Evolutionary conservation across 1,140 invertebrate genomes (phyloP).

Genomic region (Drosophila novamexicana): DNA sequence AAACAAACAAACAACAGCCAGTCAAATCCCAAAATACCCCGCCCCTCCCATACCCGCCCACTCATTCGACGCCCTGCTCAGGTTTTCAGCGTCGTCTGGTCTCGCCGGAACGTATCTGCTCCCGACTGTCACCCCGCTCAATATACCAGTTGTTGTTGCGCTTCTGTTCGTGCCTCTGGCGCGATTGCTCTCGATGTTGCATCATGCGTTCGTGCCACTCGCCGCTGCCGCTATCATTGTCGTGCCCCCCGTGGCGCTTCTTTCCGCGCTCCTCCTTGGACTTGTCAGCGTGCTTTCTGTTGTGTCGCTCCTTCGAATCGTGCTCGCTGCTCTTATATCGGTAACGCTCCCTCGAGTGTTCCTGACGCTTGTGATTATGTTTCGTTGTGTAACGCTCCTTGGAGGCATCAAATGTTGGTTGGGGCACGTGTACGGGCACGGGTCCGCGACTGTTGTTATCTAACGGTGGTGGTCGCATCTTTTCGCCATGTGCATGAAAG

Average conservation of each 20-base stretch:
- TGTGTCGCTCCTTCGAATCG: constrained; percentile 31
- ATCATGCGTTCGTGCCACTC: constrained; percentile 76
- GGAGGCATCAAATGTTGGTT: constrained; percentile 1
- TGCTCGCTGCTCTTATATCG: constrained; percentile 6
- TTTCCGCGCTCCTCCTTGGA: constrained; percentile 25
- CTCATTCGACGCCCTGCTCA: not conserved
- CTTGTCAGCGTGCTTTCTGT: constrained; percentile 10
- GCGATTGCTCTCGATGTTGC: constrained; percentile 69
- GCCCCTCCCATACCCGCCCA: not conserved
- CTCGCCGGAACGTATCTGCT: constrained; percentile 61
- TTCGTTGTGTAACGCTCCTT: constrained; percentile 34
- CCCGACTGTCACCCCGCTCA: constrained; percentile 66
- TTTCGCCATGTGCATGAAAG: constrained; percentile 18
- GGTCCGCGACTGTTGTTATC: constrained; percentile 22
- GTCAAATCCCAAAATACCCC: not conserved
- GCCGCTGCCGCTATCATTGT: constrained; percentile 56
- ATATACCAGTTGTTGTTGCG: constrained; percentile 75
- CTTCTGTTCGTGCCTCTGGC: constrained; percentile 60
- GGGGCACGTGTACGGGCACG: no score
- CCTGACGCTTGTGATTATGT: not conserved
- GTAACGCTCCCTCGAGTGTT: constrained; percentile 35
- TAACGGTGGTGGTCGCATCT: constrained; percentile 2
- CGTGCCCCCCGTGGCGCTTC: not conserved
- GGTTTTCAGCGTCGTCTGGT: constrained; percentile 22
- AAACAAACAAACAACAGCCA: not conserved